These are phyloP conservation scores for Egretta garzetta DNA, from an alignment of 2,113 vertebrate species.

Conservation along the genomic window DNA sequence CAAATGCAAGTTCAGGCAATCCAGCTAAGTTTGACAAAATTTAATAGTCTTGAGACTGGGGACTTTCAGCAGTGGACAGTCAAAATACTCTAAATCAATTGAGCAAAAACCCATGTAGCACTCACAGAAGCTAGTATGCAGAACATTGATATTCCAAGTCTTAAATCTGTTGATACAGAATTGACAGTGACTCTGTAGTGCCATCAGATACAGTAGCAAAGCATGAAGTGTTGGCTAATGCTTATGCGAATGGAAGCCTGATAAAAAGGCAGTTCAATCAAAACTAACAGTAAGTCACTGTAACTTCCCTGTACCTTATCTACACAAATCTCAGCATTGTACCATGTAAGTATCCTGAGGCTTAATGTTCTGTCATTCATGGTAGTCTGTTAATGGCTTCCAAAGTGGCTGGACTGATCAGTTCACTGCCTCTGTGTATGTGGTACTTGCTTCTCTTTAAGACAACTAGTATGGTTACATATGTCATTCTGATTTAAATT, in stretches of 20 bases:
- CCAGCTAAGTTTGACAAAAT: not conserved
- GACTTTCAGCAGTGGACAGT: not conserved
- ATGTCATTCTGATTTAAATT: not conserved
- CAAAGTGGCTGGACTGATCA: not conserved
- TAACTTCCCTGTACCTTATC: not conserved
- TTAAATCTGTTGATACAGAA: not conserved
- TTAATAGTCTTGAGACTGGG: not conserved
- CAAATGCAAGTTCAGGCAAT: not conserved
- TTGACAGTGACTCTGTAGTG: not conserved
- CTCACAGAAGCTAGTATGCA: not conserved
- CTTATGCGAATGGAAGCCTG: not conserved
- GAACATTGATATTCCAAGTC: not conserved
- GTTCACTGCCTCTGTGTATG: not conserved
- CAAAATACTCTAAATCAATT: not conserved
- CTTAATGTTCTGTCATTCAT: not conserved
- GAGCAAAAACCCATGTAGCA: not conserved
- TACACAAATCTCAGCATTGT: not conserved
- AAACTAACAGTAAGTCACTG: not conserved
- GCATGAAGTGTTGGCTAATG: not conserved
- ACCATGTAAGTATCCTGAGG: not conserved
- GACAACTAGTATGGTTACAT: not conserved
- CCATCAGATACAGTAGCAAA: not conserved
- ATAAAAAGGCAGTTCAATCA: not conserved
- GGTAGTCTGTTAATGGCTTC: not conserved
- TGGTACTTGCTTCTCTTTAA: not conserved